Evolutionary conservation across 2,797 vertebrate genomes (phyloP).

Genomic region (Carcharodon carcharias): DNA sequence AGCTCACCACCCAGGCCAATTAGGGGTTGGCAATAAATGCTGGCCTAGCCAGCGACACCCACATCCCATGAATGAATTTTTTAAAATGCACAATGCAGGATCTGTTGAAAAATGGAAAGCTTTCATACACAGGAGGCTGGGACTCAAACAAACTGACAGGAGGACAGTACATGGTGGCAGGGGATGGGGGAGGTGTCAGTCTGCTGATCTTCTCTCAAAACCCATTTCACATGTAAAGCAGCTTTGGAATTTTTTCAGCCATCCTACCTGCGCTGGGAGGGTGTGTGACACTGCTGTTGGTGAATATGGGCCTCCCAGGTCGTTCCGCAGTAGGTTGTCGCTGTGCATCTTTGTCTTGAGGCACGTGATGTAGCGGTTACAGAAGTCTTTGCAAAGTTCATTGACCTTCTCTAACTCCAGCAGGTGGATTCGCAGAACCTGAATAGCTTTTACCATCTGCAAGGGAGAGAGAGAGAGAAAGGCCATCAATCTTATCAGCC

Average conservation of each 20-base stretch:
- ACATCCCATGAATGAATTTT: too few species aligned
- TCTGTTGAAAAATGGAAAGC: not conserved
- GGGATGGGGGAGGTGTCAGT: not conserved
- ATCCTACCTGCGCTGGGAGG: slow-evolving; percentile 81
- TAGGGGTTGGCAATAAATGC: too few species aligned
- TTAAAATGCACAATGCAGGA: not conserved
- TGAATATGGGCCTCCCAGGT: slow-evolving; percentile 90
- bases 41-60: too few species aligned
- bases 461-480: slow-evolving; percentile 35
- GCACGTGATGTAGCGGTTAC: slow-evolving; percentile 98
- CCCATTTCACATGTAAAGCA: not conserved
- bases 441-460: slow-evolving; percentile 98
- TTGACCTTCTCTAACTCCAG: slow-evolving; percentile 97
- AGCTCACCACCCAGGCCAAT: too few species aligned
- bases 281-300: slow-evolving; percentile 85
- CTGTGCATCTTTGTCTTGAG: slow-evolving; percentile 99
- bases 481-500: not conserved
- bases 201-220: not conserved
- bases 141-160: not conserved
- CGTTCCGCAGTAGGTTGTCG: slow-evolving; percentile 95
- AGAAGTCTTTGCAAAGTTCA: slow-evolving; percentile 98
- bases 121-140: not conserved
- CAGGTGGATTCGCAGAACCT: slow-evolving; percentile 93
- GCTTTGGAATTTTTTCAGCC: not conserved
- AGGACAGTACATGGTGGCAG: too few species aligned